Evolutionary conservation across 2,888 invertebrate species (phyloP), one percentile per base, ranked within the genome.

Genomic region (Cistogaster globosa): DNA sequence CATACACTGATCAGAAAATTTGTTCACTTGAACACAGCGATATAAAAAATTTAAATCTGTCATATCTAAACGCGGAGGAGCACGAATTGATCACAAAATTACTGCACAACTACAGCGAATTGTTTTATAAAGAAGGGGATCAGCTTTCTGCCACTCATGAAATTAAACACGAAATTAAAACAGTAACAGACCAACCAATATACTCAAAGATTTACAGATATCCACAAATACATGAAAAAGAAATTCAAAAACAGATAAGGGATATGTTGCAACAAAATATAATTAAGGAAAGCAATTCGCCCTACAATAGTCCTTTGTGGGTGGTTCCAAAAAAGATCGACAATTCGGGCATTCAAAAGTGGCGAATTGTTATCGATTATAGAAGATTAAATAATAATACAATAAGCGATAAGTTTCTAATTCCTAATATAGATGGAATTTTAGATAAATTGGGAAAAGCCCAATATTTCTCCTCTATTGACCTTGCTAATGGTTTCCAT

Each of bases 1-100:
- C 71, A 26, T 80, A 76, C 60, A 81, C 60, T 55, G 22, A 12
- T 14, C 68, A 79, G 26, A 72, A 86, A 80, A 75, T 83, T 67
- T 82, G 76, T 60, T 79, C 67, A 74, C 60, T 83, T 42, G 77
- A 86, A 74, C 75, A 60, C 57, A 77, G 76, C 36, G 71, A 72
- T 16, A 51, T 26, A 63, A 60, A 78, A 60, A 48, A 48, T 38
- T 48, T 72, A 36, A 58, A 72, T 42, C 42, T 26, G 26, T 26
- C 26, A 26, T 26, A 26, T 26, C 26, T 26, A 26, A 26, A 26
- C 4, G 2, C 26, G 26, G 26, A 26, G 26, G 26, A 26, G 26
- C 26, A 11, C 48, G 8, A 51, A n/a, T 51, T 51, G 22, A 20
- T 14, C 20, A 26, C n/a, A 48, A 26, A 67, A 32, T 7, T 42